These are phyloP conservation scores for Neopipo cinnamomea DNA, from an alignment of 2,113 vertebrate species.

Conservation along the genomic window DNA sequence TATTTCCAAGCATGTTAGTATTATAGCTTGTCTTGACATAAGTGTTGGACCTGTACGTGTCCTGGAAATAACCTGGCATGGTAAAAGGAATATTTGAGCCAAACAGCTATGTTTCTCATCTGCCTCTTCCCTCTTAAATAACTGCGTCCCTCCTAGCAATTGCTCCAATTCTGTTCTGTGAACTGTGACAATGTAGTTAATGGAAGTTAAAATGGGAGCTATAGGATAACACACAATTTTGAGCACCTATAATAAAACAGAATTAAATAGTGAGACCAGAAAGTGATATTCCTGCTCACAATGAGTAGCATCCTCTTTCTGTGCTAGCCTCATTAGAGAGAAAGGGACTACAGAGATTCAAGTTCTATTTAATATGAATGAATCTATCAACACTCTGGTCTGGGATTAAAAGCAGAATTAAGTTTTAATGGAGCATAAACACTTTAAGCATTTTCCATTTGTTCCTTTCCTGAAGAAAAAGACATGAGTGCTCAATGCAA, in stretches of 20 bases:
- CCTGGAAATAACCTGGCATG: neutral
- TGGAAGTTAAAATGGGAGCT: neutral
- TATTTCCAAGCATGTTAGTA: neutral
- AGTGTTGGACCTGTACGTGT: neutral
- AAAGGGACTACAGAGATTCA: neutral
- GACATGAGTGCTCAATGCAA: neutral
- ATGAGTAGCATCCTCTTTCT: neutral
- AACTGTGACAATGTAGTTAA: neutral
- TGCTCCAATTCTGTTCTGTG: neutral
- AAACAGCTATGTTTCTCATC: neutral
- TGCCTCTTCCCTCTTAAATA: neutral
- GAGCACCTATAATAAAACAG: neutral
- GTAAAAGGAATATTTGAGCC: neutral
- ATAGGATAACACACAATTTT: neutral
- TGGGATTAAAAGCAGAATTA: neutral
- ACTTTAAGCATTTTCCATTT: neutral
- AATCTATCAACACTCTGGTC: neutral
- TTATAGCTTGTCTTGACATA: neutral
- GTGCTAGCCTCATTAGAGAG: neutral
- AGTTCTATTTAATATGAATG: neutral
- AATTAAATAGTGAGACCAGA: neutral
- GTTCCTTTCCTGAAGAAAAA: neutral
- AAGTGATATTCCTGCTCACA: neutral
- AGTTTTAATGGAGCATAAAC: slow-evolving; percentile 24
- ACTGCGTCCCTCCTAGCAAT: neutral